Base-by-base conservation (phyloP, 2,888 invertebrate genomes). In the Cantharis lateralis region DNA sequence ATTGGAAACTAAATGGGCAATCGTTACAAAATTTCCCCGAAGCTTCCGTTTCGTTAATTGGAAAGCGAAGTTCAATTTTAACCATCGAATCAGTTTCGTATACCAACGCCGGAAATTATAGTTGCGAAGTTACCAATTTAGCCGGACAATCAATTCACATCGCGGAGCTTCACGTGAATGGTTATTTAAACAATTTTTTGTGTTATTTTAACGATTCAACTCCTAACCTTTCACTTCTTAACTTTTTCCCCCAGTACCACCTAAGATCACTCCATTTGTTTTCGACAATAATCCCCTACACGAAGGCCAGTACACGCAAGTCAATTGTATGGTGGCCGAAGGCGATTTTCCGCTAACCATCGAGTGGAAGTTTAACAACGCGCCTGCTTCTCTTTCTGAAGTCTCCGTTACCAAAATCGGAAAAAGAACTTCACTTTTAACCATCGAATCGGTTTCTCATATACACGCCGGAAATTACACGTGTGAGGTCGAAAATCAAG, bases 211-310 rank as follows among this genome's bases (percentile, higher is more conserved):
- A 64, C 16, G 20, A 13, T 32, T 32, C 13, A 32, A 32, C 5
- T 32, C 32, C 32, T 32, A 32, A 32, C 32, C 32, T 32, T 1
- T 28, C 3, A 13, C 4, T 32, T 32, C 32, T 32, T 32, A 13
- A 13, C n/a, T 32, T 32, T 32, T 13, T 32, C 78, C 91, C 91
- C 88, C 92, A 95, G 95, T 95, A 88, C 91, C 93, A 85, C 95
- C 95, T 81, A 93, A 94, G 90, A 93, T 95, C 85, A 92, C 93
- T 83, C 92, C 93, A 80, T 95, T 95, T 85, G 91, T 92, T 84
- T 95, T 95, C 86, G 94, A 94, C 82, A 93, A 93, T 80, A 93
- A 93, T 83, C 91, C 92, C 72, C 89, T 92, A 71, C 86, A 88
- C 79, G 83, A 85, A 63, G 86, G 86, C 16, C 85, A 85, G 72